A percentile compares a stretch with the other conserved stretches of the same genome.
Evolutionary conservation across 2,113 vertebrate genomes (phyloP).

Genomic region (Alexandromys fortis): DNA sequence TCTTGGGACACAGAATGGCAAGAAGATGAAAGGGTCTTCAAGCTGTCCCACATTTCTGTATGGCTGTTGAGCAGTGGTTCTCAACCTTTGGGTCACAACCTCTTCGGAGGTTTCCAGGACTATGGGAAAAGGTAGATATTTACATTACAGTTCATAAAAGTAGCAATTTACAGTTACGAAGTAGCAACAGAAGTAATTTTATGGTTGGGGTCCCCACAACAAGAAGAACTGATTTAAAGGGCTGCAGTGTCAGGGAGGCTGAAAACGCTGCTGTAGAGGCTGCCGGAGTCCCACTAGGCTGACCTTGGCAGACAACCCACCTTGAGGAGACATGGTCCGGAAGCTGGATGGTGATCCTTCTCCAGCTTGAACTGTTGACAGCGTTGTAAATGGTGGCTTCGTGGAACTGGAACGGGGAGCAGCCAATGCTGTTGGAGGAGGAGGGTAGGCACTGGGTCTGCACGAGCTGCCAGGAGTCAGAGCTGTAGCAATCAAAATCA

Average conservation of each 20-base stretch:
- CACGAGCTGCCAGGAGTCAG: slow-evolving; percentile 96
- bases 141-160: neutral
- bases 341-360: slow-evolving; percentile 95
- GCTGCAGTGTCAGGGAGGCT: neutral
- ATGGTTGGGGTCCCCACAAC: neutral
- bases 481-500: slow-evolving; percentile 83
- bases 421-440: slow-evolving; percentile 96
- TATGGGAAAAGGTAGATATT: neutral
- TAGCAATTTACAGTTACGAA: neutral
- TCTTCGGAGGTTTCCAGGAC: neutral
- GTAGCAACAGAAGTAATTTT: neutral
- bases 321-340: slow-evolving; percentile 98
- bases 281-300: slow-evolving; percentile 13
- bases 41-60: neutral
- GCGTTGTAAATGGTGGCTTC: slow-evolving; percentile 98
- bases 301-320: slow-evolving; percentile 78
- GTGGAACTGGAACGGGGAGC: slow-evolving; percentile 98
- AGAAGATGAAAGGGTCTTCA: neutral
- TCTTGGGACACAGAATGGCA: neutral
- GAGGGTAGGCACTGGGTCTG: slow-evolving; percentile 98
- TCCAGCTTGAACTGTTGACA: slow-evolving; percentile 96
- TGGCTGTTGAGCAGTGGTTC: neutral
- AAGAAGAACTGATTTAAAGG: neutral
- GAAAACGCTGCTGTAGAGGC: neutral
- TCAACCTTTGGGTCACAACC: neutral